Percentiles rank a stretch among this genome's conserved stretches.
Conservation (phyloP, 1,140 invertebrate species). For the Trichonephila clavata region DNA sequence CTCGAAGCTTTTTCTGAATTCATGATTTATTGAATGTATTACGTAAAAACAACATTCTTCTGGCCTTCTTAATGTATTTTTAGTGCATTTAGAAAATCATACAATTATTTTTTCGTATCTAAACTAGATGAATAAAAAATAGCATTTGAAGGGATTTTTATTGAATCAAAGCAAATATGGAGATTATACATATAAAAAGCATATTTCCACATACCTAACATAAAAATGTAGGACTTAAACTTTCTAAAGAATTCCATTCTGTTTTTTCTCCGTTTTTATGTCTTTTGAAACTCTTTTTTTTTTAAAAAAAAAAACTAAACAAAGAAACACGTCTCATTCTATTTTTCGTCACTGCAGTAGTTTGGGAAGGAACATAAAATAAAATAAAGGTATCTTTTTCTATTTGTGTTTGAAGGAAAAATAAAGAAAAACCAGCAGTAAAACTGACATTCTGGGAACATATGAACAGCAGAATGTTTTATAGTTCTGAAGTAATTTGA, state of each 20-base stretch:
- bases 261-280: neutral
- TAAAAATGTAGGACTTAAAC: neutral
- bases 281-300: slow-evolving; percentile 10
- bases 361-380: slow-evolving; percentile 9
- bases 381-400: slow-evolving; percentile 4
- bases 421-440: neutral
- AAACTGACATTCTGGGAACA: neutral
- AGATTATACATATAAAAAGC: neutral
- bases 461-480: neutral
- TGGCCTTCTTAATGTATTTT: no score
- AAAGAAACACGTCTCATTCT: neutral
- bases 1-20: no score
- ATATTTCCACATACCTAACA: neutral
- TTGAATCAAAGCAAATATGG: neutral
- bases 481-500: neutral
- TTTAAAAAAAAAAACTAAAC: no score
- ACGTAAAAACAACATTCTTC: no score
- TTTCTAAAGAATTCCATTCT: neutral
- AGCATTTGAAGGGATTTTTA: no score
- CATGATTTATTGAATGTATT: no score
- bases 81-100: no score
- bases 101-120: neutral
- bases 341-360: slow-evolving; percentile 19
- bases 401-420: neutral
- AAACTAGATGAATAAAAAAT: neutral